Evolutionary conservation across 2,797 vertebrate species (phyloP), one percentile per base, ranked within the genome.

Genomic region (Melanotaenia boesemani): DNA sequence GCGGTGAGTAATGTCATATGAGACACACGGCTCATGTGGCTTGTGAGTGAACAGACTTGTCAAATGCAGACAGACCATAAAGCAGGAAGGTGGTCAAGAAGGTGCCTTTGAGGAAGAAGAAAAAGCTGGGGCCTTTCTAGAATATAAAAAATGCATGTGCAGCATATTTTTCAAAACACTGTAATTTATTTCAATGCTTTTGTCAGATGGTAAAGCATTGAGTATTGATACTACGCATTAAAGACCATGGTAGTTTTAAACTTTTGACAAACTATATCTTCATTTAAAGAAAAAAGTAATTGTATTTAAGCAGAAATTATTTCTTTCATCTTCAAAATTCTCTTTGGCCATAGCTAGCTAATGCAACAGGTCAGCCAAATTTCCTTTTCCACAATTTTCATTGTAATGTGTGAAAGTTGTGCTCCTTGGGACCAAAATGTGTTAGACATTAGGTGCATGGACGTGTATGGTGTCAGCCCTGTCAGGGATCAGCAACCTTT

Each of bases 1-100:
- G 68, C 8, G 1, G 59, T 86, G 86, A 89, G 78, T 60, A 26
- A 88, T 86, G 83, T 74, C 22, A 52, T 22, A 72, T 64, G 72
- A 75, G 80, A 78, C 70, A 56, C 5, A 59, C 30, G 73, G 76
- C 79, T 80, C 39, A 1, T 55, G 73, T 74, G 70, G 76, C 69
- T 15, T 2, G 68, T 65, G 80, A 75, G 60, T n/a, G 68, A 81
- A 73, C 46, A 56, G 67, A 79, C 72, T 73, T 73, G 82, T 77
- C 75, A 84, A 54, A 83, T 74, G 68, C 67, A 76, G 81, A 86
- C 63, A 65, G 81, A 72, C 60, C 59, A 62, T 81, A 70, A 86
- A 84, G 61, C 70, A 79, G 65, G 57, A 58, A 60, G 61, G 70
- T 30, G 20, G 44, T 78, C 64, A 67, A 60, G 20, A 87, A 87